phyloP scores from a whole-genome alignment of 2,888 invertebrate genomes.

The Pyrgus malvae region DNA sequence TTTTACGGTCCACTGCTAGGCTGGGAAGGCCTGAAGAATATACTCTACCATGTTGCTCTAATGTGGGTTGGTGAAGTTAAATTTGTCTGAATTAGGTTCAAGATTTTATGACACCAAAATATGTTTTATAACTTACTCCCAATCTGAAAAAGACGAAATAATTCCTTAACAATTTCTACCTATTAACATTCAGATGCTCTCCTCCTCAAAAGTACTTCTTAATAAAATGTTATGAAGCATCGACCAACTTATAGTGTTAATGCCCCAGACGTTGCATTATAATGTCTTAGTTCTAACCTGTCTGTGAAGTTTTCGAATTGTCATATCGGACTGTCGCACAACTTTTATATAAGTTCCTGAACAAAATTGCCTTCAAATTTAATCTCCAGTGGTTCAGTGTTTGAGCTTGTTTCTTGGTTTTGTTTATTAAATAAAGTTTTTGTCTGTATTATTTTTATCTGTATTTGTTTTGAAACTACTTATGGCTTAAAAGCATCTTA shows the following conservation, averaged over 20 bases:
- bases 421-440: slow-evolving; percentile 18
- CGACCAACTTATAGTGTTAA: slow-evolving; percentile 3
- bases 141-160: no score
- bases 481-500: no score
- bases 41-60: no score
- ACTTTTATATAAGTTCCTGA: slow-evolving; percentile 23
- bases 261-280: slow-evolving; percentile 13
- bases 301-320: slow-evolving; percentile 41
- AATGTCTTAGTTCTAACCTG: slow-evolving; percentile 24
- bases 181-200: no score
- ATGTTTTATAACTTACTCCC: no score
- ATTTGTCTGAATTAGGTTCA: no score
- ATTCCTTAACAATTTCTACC: no score
- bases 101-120: no score
- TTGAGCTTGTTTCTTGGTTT: slow-evolving; percentile 13
- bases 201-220: not conserved
- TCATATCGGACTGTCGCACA: slow-evolving; percentile 37
- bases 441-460: slow-evolving; percentile 1
- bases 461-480: not conserved
- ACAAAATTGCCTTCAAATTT: slow-evolving; percentile 25
- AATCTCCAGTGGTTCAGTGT: slow-evolving; percentile 14
- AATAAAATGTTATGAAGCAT: not conserved
- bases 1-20: no score
- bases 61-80: no score
- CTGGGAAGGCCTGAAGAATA: no score